phyloP scores from a whole-genome alignment of 2,113 vertebrate genomes.

The Phycodurus eques region DNA sequence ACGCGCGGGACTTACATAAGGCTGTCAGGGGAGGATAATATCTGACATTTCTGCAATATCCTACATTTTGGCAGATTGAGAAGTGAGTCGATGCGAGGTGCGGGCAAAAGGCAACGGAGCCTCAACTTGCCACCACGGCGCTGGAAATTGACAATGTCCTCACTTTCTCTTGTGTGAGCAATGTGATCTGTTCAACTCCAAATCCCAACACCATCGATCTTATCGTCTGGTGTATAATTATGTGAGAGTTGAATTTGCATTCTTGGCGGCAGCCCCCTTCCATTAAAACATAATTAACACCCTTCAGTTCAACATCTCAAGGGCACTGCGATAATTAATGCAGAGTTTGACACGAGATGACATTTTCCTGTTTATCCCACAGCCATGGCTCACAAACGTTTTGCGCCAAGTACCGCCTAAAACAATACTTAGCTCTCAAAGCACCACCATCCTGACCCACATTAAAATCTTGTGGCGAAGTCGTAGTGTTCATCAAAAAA shows the following conservation, averaged over 20 bases:
- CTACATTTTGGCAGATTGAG: constrained; percentile 47
- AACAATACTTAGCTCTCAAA: too few species aligned
- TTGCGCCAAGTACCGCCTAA: too few species aligned
- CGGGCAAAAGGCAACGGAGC: not conserved
- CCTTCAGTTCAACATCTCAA: not conserved
- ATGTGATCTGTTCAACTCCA: not conserved
- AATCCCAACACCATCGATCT: not conserved
- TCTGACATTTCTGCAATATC: constrained; percentile 55
- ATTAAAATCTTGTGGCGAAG: too few species aligned
- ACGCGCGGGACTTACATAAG: constrained; percentile 57
- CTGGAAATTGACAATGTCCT: not conserved
- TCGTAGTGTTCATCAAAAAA: too few species aligned
- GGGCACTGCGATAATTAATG: not conserved
- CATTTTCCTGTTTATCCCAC: not conserved
- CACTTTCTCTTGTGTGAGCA: not conserved
- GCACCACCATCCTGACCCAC: too few species aligned
- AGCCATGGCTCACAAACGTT: not conserved
- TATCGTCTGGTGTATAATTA: not conserved
- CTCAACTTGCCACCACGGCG: not conserved
- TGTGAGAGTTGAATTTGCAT: not conserved
- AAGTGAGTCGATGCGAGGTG: constrained; percentile 13
- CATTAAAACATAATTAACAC: not conserved
- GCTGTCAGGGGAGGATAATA: constrained; percentile 56
- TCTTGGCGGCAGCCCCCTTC: not conserved
- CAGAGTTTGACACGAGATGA: not conserved